These are phyloP conservation scores for Cheilinus undulatus DNA, from an alignment of 2,113 vertebrate genomes.

Conservation along the genomic window DNA sequence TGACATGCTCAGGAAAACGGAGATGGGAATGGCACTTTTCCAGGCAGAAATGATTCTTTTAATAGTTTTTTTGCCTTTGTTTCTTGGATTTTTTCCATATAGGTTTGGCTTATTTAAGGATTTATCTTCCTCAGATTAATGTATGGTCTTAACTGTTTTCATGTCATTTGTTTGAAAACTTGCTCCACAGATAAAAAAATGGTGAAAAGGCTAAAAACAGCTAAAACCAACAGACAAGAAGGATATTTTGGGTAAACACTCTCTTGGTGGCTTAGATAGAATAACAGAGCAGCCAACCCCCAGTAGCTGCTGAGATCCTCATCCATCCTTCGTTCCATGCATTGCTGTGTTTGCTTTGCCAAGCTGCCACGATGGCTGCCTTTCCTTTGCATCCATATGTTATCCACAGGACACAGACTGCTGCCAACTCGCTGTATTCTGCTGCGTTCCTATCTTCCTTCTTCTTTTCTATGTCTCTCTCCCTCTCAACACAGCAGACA, in stretches of 20 bases:
- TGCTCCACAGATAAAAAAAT: neutral
- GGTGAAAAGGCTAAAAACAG: neutral
- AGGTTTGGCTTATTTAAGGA: too few species aligned
- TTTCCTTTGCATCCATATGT: constrained; percentile 62
- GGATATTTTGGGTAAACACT: neutral
- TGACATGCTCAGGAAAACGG: too few species aligned
- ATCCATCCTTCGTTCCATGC: constrained; percentile 37
- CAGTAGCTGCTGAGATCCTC: neutral
- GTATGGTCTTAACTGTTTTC: too few species aligned
- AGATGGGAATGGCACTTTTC: too few species aligned
- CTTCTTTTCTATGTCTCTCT: constrained; percentile 21
- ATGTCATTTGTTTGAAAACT: too few species aligned
- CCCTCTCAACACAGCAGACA: constrained; percentile 63
- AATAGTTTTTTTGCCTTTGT: too few species aligned
- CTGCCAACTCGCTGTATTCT: constrained; percentile 60
- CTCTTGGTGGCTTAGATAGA: neutral
- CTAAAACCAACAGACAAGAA: neutral
- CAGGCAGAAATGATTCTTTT: too few species aligned
- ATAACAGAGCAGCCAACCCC: constrained; percentile 16
- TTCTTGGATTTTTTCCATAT: too few species aligned
- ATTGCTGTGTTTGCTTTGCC: constrained; percentile 40
- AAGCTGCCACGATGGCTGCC: constrained; percentile 50
- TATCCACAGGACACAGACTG: constrained; percentile 58
- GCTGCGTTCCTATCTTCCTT: constrained; percentile 50
- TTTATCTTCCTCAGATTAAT: too few species aligned